phyloP scores from a whole-genome alignment of 35 echinoderm and acorn worm species.

The Apostichopus parvimensis region DNA sequence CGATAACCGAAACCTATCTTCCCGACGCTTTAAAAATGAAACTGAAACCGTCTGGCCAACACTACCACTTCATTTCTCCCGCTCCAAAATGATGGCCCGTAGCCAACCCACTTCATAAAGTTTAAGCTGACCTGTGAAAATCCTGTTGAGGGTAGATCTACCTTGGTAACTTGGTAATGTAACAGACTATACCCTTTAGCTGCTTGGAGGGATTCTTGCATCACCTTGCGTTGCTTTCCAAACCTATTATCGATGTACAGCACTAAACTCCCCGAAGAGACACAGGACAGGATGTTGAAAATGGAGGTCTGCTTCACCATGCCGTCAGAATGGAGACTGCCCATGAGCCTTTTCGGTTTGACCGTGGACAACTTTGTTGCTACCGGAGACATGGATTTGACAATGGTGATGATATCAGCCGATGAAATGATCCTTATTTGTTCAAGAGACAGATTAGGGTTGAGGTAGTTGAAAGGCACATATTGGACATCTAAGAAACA shows the following conservation, averaged over 20 bases:
- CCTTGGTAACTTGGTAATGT: conserved; percentile 4
- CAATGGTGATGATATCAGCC: conserved; percentile 19
- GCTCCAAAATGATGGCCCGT: conserved; percentile 23
- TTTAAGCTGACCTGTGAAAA: background rate
- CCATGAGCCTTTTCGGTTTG: background rate
- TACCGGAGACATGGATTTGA: conserved; percentile 31
- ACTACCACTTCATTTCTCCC: conserved; percentile 36
- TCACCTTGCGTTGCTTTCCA: background rate
- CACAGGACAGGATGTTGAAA: conserved; percentile 13
- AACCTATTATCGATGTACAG: conserved; percentile 40
- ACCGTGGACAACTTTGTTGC: background rate
- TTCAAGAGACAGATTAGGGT: background rate
- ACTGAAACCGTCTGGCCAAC: background rate
- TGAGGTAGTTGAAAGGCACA: conserved; percentile 18
- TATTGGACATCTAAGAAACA: conserved; percentile 19
- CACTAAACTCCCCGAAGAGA: background rate
- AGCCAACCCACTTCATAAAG: conserved; percentile 9
- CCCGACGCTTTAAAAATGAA: background rate
- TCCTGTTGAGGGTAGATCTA: conserved; percentile 6
- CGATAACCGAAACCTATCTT: background rate
- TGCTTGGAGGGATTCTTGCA: background rate
- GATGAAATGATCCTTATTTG: background rate
- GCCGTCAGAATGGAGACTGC: background rate
- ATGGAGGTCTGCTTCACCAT: background rate
- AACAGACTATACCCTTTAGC: background rate